Evolutionary conservation across 2,797 vertebrate species (phyloP), one percentile per base, ranked within the genome.

Genomic region (Sandelia bainsii): DNA sequence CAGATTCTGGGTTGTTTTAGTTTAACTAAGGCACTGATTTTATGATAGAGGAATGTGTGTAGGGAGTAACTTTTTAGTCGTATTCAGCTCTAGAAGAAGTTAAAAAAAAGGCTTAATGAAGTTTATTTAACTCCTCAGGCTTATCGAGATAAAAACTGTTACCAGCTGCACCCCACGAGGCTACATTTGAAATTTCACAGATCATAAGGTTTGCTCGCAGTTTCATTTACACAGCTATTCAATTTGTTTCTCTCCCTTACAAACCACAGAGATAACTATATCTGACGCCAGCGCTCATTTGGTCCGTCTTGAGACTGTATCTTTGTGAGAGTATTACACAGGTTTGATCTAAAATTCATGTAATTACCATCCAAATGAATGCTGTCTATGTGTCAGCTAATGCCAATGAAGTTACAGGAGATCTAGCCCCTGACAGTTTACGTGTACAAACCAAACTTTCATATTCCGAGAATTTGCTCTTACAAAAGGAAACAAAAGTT

Each of bases 131-230:
- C 94, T 96, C 95, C 91, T 86, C 93, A 63, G 94, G 94, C 93
- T 93, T 88, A 88, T 90, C 89, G 83, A 91, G 93, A 95, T 95
- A 95, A 94, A 96, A 96, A 95, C 93, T 89, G 93, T 94, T 94
- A 93, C 84, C 95, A 94, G 94, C 94, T 96, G 93, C 88, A 92
- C 82, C 74, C 76, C 84, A 86, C 68, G 20, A 81, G 84, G 87
- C 82, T 68, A 79, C 86, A 81, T 88, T 86, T 88, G 75, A 79
- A 90, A 88, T 89, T 88, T 91, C 85, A 91, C 87, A 91, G 80
- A 90, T 87, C 90, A 87, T 87, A 85, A 90, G 75, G 61, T 84
- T 90, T 52, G 57, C 83, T 84, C 23, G 57, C 80, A 67, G 75
- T 88, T 91, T 88, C 80, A 84, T 85, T 89, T 76, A 61, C 73